Evolutionary conservation across 2,797 vertebrate species (phyloP).

Genomic region (Onychomys arenicola): DNA sequence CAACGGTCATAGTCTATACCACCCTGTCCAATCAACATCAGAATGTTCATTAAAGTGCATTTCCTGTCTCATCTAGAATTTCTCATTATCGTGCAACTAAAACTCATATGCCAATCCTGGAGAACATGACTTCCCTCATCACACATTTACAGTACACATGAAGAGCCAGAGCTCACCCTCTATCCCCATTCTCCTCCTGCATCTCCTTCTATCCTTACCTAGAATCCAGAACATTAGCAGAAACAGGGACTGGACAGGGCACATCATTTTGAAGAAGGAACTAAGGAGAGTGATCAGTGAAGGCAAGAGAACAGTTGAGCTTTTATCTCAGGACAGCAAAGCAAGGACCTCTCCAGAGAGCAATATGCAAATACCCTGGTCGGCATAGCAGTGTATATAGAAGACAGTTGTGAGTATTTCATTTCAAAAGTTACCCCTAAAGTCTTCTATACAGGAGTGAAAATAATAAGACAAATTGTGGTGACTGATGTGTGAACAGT

Average conservation of each 20-base stretch:
- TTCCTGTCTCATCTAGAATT: neutral
- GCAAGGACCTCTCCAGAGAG: neutral
- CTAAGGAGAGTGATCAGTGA: neutral
- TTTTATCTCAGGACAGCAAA: neutral
- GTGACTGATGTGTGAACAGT: neutral
- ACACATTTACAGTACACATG: neutral
- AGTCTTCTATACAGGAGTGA: neutral
- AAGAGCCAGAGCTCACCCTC: neutral
- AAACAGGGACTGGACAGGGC: neutral
- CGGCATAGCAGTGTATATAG: neutral
- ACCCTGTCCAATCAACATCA: accelerated
- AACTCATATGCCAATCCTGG: neutral
- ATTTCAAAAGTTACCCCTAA: too few relatives aligned
- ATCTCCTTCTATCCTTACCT: neutral
- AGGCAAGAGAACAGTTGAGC: neutral
- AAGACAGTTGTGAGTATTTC: neutral
- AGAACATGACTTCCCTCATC: neutral
- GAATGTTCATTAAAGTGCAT: neutral
- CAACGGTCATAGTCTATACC: neutral
- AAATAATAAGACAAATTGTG: neutral
- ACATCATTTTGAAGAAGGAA: too few relatives aligned
- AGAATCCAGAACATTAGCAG: neutral
- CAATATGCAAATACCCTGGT: neutral
- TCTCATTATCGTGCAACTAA: neutral
- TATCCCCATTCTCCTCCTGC: neutral